Evolutionary conservation across 2,888 invertebrate species (phyloP), one percentile per base, ranked within the genome.

Genomic region (Synanthedon vespiformis): DNA sequence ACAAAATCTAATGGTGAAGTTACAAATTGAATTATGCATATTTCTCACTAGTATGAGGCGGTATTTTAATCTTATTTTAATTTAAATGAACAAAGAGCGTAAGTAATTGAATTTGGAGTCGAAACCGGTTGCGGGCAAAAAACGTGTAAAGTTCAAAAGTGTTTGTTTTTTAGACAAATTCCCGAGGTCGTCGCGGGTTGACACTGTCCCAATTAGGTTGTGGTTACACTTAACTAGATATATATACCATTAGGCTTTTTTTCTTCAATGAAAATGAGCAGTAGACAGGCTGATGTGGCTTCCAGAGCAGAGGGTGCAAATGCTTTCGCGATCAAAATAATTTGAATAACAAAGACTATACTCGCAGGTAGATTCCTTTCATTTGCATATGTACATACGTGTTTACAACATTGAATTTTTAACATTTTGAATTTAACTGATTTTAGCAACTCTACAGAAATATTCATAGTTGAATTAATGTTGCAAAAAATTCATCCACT

Each of bases 111-210:
- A 73, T 71, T 69, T 71, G 59, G 60, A 48, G 59, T 61, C 56
- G 55, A 54, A 72, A 72, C 70, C 64, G 67, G 71, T 70, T 71
- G 54, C 52, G 49, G 55, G 63, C 66, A 76, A 77, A 77, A 79
- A 77, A 67, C 64, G 58, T 66, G 57, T 72, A 72, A 76, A 79
- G 78, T 78, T 80, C 75, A 80, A 71, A 74, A 70, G 53, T 70
- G 67, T 73, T 73, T 74, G 68, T 74, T 74, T 73, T 72, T 73
- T 68, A 58, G 68, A 62, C 69, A 49, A 68, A 68, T 68, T 68
- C 66, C 73, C 72, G 79, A 80, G 79, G 80, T 74, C 77, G 69
- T 55, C 58, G 62, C 54, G 56, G 68, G 72, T 76, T 67, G 68
- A 67, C 67, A 67, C 59, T 64, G 65, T 59, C 62, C 57, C 60